phyloP scores from a whole-genome alignment of 2,113 vertebrate genomes.

The Callaeas wilsoni region DNA sequence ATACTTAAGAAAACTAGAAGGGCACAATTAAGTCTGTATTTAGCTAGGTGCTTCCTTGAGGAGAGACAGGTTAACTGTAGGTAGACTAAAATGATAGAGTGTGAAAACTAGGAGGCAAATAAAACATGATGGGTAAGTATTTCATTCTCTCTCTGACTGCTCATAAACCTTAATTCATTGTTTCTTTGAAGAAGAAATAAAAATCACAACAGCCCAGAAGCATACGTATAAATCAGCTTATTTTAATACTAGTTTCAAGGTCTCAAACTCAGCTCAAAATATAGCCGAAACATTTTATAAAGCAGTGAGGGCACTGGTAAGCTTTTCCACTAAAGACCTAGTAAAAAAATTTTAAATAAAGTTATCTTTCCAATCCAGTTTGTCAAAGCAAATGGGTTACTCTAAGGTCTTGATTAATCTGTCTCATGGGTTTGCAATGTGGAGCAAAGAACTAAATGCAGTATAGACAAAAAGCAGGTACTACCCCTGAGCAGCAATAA shows the following conservation, averaged over 20 bases:
- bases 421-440: neutral
- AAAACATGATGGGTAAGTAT: neutral
- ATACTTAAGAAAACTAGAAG: neutral
- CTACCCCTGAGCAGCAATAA: neutral
- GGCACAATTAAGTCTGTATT: neutral
- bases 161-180: neutral
- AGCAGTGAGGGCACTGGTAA: neutral
- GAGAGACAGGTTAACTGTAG: neutral
- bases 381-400: neutral
- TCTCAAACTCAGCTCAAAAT: neutral
- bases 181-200: neutral
- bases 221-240: neutral
- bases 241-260: neutral
- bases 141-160: neutral
- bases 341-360: neutral
- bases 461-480: neutral
- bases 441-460: neutral
- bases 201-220: neutral
- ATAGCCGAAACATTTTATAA: neutral
- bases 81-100: neutral
- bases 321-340: neutral
- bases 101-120: neutral
- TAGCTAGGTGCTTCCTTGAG: neutral
- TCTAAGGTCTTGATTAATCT: neutral
- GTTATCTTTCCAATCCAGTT: neutral